Percentiles rank a stretch among this genome's conserved stretches.
Evolutionary conservation across 2,797 vertebrate species (phyloP).

Genomic region (Myotis planiceps): DNA sequence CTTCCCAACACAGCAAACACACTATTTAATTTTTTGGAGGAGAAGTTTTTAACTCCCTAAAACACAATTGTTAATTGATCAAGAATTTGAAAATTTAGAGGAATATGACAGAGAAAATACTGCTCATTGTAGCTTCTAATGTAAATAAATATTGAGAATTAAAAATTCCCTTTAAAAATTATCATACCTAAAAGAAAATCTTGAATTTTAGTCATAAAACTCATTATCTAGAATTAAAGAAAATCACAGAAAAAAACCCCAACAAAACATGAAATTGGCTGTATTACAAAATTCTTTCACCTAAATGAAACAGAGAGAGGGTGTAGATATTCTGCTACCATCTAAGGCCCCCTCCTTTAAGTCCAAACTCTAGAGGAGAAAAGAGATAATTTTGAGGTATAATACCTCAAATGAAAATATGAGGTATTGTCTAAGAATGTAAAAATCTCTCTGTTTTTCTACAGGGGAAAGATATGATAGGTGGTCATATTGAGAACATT

Average conservation of each 20-base stretch:
- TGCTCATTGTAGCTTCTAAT: background rate
- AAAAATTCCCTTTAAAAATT: background rate
- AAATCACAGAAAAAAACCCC: background rate
- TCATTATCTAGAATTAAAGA: background rate
- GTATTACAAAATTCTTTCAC: background rate
- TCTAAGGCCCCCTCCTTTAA: background rate
- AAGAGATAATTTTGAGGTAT: background rate
- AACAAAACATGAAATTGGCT: background rate
- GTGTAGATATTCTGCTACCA: background rate
- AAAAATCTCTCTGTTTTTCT: conserved; percentile 52
- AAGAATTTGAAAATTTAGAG: conserved; percentile 17
- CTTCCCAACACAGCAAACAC: background rate
- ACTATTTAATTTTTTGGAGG: background rate
- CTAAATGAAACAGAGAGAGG: background rate
- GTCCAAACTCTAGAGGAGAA: background rate
- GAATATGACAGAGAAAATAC: background rate
- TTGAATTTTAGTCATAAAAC: conserved; percentile 40
- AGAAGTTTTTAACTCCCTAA: conserved; percentile 27
- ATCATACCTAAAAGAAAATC: background rate
- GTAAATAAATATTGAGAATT: conserved; percentile 14
- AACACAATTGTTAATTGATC: background rate
- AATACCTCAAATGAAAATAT: conserved; percentile 19
- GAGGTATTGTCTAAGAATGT: background rate
- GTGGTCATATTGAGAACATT: conserved; percentile 40
- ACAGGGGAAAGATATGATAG: background rate